Conservation (phyloP, 37 sponge, comb jelly and placozoan species). For the Geodia barretti region DNA sequence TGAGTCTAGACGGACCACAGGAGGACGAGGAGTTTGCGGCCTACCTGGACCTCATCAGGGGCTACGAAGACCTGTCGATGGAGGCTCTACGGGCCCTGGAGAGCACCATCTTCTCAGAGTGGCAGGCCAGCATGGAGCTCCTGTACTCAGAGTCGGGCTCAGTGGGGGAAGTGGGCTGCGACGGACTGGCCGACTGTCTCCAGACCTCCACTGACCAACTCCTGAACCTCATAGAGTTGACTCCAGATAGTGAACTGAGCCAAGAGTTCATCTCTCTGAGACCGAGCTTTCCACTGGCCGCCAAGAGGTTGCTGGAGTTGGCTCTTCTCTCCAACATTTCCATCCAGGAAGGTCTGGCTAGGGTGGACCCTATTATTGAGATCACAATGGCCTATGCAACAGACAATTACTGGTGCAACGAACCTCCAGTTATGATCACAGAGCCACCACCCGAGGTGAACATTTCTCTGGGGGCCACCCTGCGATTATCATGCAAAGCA, state of each 20-base stretch:
- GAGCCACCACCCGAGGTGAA: not conserved
- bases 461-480: not conserved
- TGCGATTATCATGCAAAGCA: slow-evolving; percentile 8
- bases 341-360: not conserved
- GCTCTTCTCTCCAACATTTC: not conserved
- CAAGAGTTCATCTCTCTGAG: no score
- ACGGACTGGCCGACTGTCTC: slow-evolving; percentile 39
- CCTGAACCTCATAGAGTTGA: not conserved
- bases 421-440: slow-evolving; percentile 13
- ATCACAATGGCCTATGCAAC: not conserved
- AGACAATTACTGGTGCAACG: slow-evolving; percentile 27
- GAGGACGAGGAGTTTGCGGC: no score
- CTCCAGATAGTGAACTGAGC: not conserved
- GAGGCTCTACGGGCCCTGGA: no score
- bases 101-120: slow-evolving; percentile 21
- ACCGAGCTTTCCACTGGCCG: no score
- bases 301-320: slow-evolving; percentile 1
- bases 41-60: no score
- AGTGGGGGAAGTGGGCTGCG: slow-evolving; percentile 15
- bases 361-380: not conserved
- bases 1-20: no score
- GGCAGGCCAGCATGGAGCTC: slow-evolving; percentile 32
- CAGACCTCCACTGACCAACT: not conserved
- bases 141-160: slow-evolving; percentile 3
- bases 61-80: no score